Evolutionary conservation across 2,888 invertebrate species (phyloP), one percentile per base, ranked within the genome.

Genomic region (Drosophila aldrichi): DNA sequence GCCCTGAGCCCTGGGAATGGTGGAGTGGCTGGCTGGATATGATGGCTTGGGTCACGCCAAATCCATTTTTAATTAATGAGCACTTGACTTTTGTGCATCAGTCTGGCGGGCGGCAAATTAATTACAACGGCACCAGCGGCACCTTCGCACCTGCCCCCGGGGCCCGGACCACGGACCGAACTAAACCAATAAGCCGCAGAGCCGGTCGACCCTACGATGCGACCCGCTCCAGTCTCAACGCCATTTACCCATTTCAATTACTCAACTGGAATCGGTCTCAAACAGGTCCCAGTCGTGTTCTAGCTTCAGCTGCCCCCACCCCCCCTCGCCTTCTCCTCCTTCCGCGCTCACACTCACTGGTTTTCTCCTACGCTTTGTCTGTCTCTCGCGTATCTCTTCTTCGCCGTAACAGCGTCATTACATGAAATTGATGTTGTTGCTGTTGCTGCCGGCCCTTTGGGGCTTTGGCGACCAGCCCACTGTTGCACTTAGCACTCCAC

Each of bases 61-160:
- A 81, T 77, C 77, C 71, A 61, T 66, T 77, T 70, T 72, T 74
- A 81, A 82, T 82, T 82, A 87, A 81, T 81, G 69, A 70, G 56
- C 74, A 61, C 69, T 64, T 70, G 69, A 61, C 69, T 71, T 56
- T 58, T 38, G 57, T 56, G 43, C 61, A 63, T 55, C 41, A 25
- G 52, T 41, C 41, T 52, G 38, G n/a, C n/a, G n/a, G 22, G 34
- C 12, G 49, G n/a, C 49, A 36, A 63, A 70, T 59, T 82, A 80
- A 87, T 81, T 81, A 81, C 70, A 60, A 44, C 25, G 25, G 10
- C 32, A 32, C 6, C 18, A 18, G 14, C 65, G 55, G 51, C 44
- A 63, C 57, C 52, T 59, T 67, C 44, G 44, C 32, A 32, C 3
- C 59, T 14, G 14, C 36, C 36, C n/a, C 38, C 22, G 32, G n/a